phyloP scores from a whole-genome alignment of 2,888 invertebrate genomes.

The Caenorhabditis parvicauda region DNA sequence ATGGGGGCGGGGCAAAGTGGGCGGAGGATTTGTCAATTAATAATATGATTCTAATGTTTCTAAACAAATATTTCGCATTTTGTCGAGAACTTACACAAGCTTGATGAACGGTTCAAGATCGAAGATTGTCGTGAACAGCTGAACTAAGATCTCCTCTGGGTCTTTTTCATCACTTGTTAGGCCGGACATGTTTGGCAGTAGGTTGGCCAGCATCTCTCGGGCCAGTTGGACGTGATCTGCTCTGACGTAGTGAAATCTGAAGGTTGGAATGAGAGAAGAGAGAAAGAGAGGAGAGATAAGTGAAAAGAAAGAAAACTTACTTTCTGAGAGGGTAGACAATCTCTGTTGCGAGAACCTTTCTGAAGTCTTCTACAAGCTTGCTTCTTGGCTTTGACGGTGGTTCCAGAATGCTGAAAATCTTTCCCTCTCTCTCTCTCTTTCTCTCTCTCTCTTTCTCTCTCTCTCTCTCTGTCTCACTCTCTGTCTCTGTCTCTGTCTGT shows the following conservation, averaged over 20 bases:
- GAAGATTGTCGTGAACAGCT: slow-evolving; percentile 83
- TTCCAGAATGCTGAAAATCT: slow-evolving; percentile 73
- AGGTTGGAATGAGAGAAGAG: slow-evolving; percentile 2
- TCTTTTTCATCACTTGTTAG: slow-evolving; percentile 78
- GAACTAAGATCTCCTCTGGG: slow-evolving; percentile 93
- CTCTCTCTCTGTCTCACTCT: no score
- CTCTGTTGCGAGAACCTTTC: slow-evolving; percentile 79
- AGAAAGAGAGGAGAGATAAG: neutral
- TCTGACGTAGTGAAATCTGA: slow-evolving; percentile 79
- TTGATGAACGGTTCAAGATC: slow-evolving; percentile 73
- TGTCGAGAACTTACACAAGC: slow-evolving; percentile 61
- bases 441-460: no score
- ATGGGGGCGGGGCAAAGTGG: no score
- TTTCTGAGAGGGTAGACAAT: slow-evolving; percentile 91
- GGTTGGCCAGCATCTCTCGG: slow-evolving; percentile 79
- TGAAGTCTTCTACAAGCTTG: slow-evolving; percentile 55
- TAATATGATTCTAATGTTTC: slow-evolving; percentile 3
- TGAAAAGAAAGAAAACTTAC: slow-evolving; percentile 52
- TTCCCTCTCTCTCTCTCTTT: no score
- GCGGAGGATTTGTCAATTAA: no score
- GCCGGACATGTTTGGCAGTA: slow-evolving; percentile 82
- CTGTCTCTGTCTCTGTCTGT: no score
- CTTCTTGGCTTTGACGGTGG: slow-evolving; percentile 64
- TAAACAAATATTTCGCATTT: neutral
- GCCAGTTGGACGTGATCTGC: slow-evolving; percentile 94